Base-by-base conservation (phyloP, 2,113 vertebrate genomes). In the Otolemur garnettii region DNA sequence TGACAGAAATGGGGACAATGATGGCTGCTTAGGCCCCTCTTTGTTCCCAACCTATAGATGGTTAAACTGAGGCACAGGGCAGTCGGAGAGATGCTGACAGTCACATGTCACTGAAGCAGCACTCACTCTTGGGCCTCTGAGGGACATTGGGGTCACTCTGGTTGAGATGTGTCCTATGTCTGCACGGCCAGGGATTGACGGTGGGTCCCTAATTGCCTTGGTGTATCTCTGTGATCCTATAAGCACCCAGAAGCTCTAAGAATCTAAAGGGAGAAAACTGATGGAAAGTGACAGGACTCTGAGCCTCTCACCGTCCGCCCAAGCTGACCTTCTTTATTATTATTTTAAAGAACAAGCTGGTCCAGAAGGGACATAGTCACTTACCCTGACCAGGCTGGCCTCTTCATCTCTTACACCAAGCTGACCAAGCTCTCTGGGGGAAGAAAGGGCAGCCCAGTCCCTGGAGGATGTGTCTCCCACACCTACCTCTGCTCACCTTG, bases 171-270 rank as follows among this genome's bases (percentile, higher is more conserved):
- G 14, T n/a, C 90, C 60, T 30, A 10, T 35, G 21, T n/a, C 42
- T 11, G 17, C 7, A 7, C 14, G 14, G 7, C 0, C 9, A 35
- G 13, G 50, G 69, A 11, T 33, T 53, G 26, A 35, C 81, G 57
- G 78, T 21, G 7, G 26, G n/a, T 45, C 21, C 8, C 1, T 13
- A 50, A 69, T 8, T 1, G 22, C 60, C 59, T 81, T 30, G 50
- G 62, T 13, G 3, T 0, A 0, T 28, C 80, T 80, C 22, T 15
- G 22, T n/a, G 64, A 53, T 9, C 79, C 59, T 7, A 0, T 13
- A 6, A 59, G 30, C 14, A 2, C 50, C 50, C n/a, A 22, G 35
- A 78, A 79, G 45, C 45, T 57, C 85, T 50, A 33, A 60, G 77
- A 79, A 24, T 50, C 55, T 1, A 14, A 11, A 18, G 1, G 71